These are phyloP conservation scores for Vollenhovia emeryi DNA, from an alignment of 1,140 invertebrate species.

Conservation along the genomic window DNA sequence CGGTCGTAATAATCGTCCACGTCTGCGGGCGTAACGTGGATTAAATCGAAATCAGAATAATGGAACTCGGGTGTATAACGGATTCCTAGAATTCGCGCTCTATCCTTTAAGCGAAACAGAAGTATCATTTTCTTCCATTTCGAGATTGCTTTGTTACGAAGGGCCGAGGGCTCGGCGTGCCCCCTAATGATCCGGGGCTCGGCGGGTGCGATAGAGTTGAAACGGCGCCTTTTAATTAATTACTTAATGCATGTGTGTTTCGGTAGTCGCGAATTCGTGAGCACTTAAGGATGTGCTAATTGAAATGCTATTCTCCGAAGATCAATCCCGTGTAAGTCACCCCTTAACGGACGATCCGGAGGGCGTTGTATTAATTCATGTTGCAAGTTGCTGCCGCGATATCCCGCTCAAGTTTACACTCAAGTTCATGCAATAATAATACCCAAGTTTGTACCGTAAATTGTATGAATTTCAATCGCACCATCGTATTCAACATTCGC, in stretches of 20 bases:
- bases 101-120: background rate
- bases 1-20: conserved; percentile 36
- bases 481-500: background rate
- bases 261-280: background rate
- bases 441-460: background rate
- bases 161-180: background rate
- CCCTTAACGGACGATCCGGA: conserved; percentile 2
- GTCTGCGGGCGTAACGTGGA: background rate
- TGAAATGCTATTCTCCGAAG: background rate
- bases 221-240: background rate
- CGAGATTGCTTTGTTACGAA: background rate
- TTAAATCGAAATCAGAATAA: conserved; percentile 40
- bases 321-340: conserved; percentile 11
- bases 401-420: background rate
- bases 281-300: background rate
- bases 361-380: background rate
- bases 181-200: background rate
- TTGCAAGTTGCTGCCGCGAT: background rate
- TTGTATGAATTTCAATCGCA: conserved; percentile 13
- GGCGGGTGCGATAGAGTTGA: background rate
- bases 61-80: background rate
- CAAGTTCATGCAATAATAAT: conserved; percentile 21
- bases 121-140: background rate
- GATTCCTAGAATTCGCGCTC: conserved; percentile 7
- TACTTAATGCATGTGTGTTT: background rate